Conservation (phyloP, 2,888 invertebrate species). For the Platycheirus albimanus region DNA sequence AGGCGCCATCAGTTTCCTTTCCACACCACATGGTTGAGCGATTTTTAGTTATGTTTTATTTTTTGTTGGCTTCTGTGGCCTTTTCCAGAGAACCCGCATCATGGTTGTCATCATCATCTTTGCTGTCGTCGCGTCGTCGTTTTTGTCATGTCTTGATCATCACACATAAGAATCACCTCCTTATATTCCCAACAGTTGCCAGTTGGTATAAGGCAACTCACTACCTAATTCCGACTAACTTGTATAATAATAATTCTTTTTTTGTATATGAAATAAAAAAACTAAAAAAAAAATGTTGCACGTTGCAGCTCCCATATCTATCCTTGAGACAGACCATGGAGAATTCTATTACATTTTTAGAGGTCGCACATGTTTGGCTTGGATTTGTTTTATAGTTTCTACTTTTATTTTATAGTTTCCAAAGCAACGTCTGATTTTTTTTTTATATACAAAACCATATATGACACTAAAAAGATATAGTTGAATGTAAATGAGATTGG, state of each 20-base stretch:
- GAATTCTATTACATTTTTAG: constrained; percentile 59
- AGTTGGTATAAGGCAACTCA: constrained; percentile 20
- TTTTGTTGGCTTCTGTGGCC: constrained; percentile 34
- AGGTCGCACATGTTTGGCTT: constrained; percentile 69
- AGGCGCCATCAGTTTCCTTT: constrained; percentile 66
- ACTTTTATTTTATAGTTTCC: background rate
- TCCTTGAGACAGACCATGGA: constrained; percentile 56
- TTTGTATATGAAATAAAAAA: constrained; percentile 24
- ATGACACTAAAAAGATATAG: constrained; percentile 48
- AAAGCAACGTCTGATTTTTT: constrained; percentile 12
- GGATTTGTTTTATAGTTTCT: constrained; percentile 46
- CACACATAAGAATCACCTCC: constrained; percentile 46
- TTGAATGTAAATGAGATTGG: constrained; percentile 51
- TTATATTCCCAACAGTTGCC: too few species aligned
- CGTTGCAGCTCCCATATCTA: constrained; percentile 33
- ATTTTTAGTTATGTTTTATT: constrained; percentile 33
- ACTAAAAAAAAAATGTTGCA: constrained; percentile 41
- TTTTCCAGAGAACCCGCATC: constrained; percentile 71
- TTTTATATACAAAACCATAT: constrained; percentile 27
- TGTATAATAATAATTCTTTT: constrained; percentile 40
- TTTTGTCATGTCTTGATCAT: constrained; percentile 45
- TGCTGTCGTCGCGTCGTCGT: constrained; percentile 9
- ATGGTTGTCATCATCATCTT: constrained; percentile 49
- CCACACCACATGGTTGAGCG: constrained; percentile 40
- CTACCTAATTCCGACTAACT: constrained; percentile 66